These are phyloP conservation scores for Pygmarrhopalites habei DNA, from an alignment of 1,140 invertebrate species.

Conservation along the genomic window DNA sequence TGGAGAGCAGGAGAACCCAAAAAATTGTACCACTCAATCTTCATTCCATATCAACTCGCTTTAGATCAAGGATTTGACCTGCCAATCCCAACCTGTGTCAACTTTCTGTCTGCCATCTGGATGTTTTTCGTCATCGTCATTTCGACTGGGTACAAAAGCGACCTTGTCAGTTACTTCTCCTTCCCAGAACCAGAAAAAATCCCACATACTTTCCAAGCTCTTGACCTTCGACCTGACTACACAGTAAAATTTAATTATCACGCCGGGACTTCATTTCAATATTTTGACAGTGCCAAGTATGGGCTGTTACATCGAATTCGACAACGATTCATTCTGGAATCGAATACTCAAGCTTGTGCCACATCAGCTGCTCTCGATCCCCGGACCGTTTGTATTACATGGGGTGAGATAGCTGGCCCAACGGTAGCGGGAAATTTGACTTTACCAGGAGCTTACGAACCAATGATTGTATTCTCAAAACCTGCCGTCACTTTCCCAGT, in stretches of 20 bases:
- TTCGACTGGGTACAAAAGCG: neutral
- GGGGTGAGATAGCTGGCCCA: neutral
- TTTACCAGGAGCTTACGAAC: neutral
- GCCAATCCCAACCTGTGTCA: neutral
- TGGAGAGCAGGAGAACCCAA: too few relatives aligned
- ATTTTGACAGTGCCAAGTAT: neutral
- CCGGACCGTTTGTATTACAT: neutral
- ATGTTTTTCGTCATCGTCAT: constrained; percentile 17
- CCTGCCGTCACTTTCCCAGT: constrained; percentile 1
- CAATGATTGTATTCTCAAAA: neutral
- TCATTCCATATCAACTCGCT: neutral
- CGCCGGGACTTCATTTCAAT: neutral
- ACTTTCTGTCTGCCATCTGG: constrained; percentile 17
- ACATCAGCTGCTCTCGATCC: neutral
- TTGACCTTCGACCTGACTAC: neutral
- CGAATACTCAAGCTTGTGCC: neutral
- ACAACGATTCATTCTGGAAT: neutral
- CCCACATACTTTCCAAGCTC: neutral
- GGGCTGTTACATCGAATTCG: neutral
- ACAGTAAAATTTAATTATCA: neutral
- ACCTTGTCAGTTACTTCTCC: neutral
- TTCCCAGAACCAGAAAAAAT: neutral
- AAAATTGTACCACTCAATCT: neutral
- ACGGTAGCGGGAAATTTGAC: neutral
- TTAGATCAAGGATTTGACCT: constrained; percentile 1